Evolutionary conservation across 2,113 vertebrate species (phyloP).

Genomic region (Isurus oxyrinchus): DNA sequence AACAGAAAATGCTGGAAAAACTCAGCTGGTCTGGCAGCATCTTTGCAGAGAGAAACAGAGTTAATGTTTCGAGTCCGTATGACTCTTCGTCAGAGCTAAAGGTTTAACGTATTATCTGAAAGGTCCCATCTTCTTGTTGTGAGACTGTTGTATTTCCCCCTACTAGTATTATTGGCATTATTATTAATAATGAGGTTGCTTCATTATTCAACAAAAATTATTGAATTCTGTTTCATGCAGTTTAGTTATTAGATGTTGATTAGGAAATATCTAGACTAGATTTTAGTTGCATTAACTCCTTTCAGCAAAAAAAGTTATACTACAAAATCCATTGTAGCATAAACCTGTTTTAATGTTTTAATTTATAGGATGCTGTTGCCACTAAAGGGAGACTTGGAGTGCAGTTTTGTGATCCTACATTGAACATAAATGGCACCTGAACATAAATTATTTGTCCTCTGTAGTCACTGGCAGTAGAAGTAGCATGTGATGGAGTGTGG

Average conservation of each 20-base stretch:
- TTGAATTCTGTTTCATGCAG: not conserved
- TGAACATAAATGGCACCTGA: not conserved
- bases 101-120: no score
- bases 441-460: not conserved
- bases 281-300: not conserved
- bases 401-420: not conserved
- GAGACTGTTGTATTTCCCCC: not conserved
- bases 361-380: not conserved
- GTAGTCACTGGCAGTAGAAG: not conserved
- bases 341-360: not conserved
- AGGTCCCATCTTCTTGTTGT: not conserved
- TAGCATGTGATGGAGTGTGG: no score
- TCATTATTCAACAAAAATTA: not conserved
- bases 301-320: not conserved
- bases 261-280: not conserved
- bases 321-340: not conserved
- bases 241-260: not conserved
- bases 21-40: no score
- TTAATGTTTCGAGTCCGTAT: no score
- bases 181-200: not conserved
- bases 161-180: not conserved
- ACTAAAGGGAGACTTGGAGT: not conserved
- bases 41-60: no score
- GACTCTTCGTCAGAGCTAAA: no score
- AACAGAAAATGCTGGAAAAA: no score